Conservation (phyloP, 2,888 invertebrate species). For the Cephus runcator region DNA sequence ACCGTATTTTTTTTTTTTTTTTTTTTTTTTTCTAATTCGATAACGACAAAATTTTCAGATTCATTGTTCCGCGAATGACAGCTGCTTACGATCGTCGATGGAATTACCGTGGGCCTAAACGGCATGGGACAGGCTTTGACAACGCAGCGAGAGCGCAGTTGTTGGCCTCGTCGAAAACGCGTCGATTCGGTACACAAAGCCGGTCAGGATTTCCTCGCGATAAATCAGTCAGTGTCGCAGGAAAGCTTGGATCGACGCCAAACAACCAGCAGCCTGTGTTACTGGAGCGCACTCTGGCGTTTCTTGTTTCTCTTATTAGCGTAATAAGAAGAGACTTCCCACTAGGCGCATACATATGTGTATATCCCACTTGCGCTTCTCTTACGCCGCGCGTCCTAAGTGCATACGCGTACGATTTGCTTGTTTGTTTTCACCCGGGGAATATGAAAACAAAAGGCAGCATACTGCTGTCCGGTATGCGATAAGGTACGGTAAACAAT, state of each 20-base stretch:
- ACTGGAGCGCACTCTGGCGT: neutral
- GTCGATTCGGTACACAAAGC: conserved; percentile 5
- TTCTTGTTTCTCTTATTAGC: neutral
- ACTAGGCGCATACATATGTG: neutral
- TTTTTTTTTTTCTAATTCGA: neutral
- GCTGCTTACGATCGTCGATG: neutral
- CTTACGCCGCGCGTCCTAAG: neutral
- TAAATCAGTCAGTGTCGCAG: conserved; percentile 21
- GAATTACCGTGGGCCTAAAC: neutral
- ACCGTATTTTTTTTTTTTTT: too few relatives aligned
- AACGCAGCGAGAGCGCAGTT: neutral
- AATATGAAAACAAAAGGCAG: neutral
- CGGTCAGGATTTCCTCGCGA: conserved; percentile 20
- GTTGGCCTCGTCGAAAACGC: neutral
- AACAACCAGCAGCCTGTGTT: conserved; percentile 10
- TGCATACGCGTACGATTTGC: neutral
- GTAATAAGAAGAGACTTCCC: neutral
- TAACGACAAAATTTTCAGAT: neutral
- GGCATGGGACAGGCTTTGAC: neutral
- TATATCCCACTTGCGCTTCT: neutral
- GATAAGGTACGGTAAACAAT: neutral
- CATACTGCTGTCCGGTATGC: neutral
- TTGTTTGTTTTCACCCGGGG: neutral
- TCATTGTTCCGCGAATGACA: neutral
- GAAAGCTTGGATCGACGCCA: conserved; percentile 16